Conservation (phyloP, 1,140 invertebrate species). For the Acromyrmex echinatior region DNA sequence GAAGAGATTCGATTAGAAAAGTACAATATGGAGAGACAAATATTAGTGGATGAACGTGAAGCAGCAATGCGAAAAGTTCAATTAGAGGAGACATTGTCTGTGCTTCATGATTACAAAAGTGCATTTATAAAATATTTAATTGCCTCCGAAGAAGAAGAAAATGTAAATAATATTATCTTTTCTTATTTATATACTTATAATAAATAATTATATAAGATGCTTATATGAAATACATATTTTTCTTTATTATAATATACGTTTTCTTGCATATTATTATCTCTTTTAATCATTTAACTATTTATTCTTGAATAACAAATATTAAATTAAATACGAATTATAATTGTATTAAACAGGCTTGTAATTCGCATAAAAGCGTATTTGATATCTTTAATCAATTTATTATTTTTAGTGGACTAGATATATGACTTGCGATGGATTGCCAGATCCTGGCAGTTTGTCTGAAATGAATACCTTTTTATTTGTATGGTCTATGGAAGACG, state of each 20-base stretch:
- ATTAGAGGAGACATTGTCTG: slow-evolving; percentile 67
- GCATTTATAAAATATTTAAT: slow-evolving; percentile 68
- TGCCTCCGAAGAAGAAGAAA: slow-evolving; percentile 69
- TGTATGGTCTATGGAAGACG: slow-evolving; percentile 87
- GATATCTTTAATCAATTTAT: not conserved
- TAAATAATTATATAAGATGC: not conserved
- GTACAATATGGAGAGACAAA: slow-evolving; percentile 67
- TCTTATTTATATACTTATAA: slow-evolving; percentile 11
- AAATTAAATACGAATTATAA: not conserved
- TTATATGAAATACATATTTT: not conserved
- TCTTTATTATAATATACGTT: not conserved
- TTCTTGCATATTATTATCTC: not conserved
- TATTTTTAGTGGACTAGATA: slow-evolving; percentile 88
- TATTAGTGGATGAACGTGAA: slow-evolving; percentile 69
- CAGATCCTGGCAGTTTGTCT: slow-evolving; percentile 87
- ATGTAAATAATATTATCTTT: slow-evolving; percentile 70
- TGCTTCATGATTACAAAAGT: slow-evolving; percentile 65
- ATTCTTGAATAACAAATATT: not conserved
- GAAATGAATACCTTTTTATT: slow-evolving; percentile 89
- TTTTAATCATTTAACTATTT: not conserved
- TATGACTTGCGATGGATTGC: slow-evolving; percentile 89
- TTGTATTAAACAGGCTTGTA: not conserved
- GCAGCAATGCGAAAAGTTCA: slow-evolving; percentile 69
- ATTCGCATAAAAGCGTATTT: not conserved
- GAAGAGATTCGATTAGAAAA: slow-evolving; percentile 80